phyloP scores from a whole-genome alignment of 2,797 vertebrate species.

The Kryptolebias ocellatus region DNA sequence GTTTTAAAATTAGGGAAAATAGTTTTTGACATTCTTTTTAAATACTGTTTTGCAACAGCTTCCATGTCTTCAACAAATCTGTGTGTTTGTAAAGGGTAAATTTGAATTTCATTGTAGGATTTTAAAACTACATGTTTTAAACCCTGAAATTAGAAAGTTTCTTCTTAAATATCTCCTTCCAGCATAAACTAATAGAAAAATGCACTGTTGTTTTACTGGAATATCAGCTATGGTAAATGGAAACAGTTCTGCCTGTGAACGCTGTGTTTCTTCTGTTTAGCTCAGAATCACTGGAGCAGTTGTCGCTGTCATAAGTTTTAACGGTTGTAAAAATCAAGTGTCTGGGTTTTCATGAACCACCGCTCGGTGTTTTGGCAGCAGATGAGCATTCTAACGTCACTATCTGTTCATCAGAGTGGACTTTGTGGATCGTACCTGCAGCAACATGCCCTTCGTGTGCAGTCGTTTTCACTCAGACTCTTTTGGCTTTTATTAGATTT shows the following conservation, averaged over 20 bases:
- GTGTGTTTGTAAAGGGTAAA: too few species aligned
- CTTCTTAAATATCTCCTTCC: too few species aligned
- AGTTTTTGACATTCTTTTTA: too few species aligned
- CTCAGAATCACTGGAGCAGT: not conserved
- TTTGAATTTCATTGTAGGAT: too few species aligned
- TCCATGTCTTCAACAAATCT: too few species aligned
- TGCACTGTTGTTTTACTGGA: too few species aligned
- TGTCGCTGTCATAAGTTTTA: conserved; percentile 14
- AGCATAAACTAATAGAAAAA: too few species aligned
- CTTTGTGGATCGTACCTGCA: conserved; percentile 18
- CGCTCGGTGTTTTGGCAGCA: not conserved
- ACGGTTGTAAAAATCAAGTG: conserved; percentile 7
- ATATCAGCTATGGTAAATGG: too few species aligned
- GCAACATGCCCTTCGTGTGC: not conserved
- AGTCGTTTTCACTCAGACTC: not conserved
- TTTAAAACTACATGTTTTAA: too few species aligned
- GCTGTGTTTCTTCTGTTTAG: conserved; percentile 20
- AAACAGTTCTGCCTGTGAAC: not conserved
- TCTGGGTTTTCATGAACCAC: not conserved
- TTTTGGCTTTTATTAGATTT: conserved; percentile 6
- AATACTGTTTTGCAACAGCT: too few species aligned
- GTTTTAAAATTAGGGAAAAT: too few species aligned
- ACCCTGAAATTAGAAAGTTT: too few species aligned
- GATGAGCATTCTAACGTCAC: conserved; percentile 5
- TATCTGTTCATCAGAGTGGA: conserved; percentile 23